Percentiles rank a stretch among this genome's conserved stretches.
These are phyloP conservation scores for Rynchops niger DNA, from an alignment of 2,113 vertebrate species.

Conservation along the genomic window DNA sequence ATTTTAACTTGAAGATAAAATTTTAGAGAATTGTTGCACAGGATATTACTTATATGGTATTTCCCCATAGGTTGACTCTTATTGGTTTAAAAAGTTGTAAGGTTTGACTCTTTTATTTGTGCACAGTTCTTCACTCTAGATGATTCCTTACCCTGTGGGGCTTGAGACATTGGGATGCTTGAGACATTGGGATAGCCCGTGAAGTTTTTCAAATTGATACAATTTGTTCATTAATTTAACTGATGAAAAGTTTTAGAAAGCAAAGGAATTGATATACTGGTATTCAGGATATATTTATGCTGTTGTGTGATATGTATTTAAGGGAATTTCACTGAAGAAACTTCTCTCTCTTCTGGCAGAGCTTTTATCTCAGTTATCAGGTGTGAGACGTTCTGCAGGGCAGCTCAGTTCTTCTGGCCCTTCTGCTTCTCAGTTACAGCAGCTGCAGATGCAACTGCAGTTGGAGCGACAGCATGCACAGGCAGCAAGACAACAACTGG, in stretches of 20 bases:
- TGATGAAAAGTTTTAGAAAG: neutral
- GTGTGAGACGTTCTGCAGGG: slow-evolving; percentile 92
- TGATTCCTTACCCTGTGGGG: neutral
- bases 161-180: neutral
- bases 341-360: slow-evolving; percentile 77
- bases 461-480: slow-evolving; percentile 95
- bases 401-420: slow-evolving; percentile 96
- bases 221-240: neutral
- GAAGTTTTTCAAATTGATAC: neutral
- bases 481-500: slow-evolving; percentile 93
- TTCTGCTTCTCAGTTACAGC: slow-evolving; percentile 96
- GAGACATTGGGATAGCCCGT: neutral
- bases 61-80: neutral
- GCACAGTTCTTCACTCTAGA: slow-evolving; percentile 1
- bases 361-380: slow-evolving; percentile 95
- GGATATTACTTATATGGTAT: neutral
- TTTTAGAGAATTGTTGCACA: neutral
- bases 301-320: slow-evolving; percentile 4
- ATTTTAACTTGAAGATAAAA: slow-evolving; percentile 2
- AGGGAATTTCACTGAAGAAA: slow-evolving; percentile 26
- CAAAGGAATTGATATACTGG: neutral
- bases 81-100: slow-evolving; percentile 4
- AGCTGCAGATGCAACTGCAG: slow-evolving; percentile 99
- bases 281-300: neutral
- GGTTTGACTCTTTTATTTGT: neutral